Conservation (phyloP, 2,888 invertebrate species). For the Plebejus argus region DNA sequence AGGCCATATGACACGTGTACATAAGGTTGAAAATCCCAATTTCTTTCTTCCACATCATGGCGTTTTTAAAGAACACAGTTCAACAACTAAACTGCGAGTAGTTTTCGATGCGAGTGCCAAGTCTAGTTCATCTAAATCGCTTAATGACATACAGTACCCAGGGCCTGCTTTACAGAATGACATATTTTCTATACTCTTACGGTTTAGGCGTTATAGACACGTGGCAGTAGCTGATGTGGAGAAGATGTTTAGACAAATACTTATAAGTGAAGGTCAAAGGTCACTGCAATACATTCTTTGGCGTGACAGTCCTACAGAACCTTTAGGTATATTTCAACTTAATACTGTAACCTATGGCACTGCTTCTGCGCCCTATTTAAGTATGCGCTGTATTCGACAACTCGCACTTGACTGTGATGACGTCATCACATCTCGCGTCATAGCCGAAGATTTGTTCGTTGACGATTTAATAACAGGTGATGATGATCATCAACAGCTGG, state of each 20-base stretch:
- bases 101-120: neutral
- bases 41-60: neutral
- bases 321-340: neutral
- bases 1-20: neutral
- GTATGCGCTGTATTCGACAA: neutral
- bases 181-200: neutral
- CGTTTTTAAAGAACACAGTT: neutral
- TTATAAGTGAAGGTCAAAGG: neutral
- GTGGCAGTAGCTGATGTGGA: neutral
- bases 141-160: neutral
- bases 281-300: neutral
- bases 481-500: slow-evolving; percentile 33
- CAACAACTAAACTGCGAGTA: neutral
- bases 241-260: neutral
- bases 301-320: neutral
- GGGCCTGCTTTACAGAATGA: neutral
- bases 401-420: neutral
- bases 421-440: neutral
- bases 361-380: neutral
- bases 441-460: neutral
- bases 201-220: neutral
- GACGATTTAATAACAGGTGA: neutral
- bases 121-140: neutral
- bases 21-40: neutral
- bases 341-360: neutral